These are phyloP conservation scores for Brachymystax lenok DNA, from an alignment of 2,797 vertebrate species.

Conservation along the genomic window DNA sequence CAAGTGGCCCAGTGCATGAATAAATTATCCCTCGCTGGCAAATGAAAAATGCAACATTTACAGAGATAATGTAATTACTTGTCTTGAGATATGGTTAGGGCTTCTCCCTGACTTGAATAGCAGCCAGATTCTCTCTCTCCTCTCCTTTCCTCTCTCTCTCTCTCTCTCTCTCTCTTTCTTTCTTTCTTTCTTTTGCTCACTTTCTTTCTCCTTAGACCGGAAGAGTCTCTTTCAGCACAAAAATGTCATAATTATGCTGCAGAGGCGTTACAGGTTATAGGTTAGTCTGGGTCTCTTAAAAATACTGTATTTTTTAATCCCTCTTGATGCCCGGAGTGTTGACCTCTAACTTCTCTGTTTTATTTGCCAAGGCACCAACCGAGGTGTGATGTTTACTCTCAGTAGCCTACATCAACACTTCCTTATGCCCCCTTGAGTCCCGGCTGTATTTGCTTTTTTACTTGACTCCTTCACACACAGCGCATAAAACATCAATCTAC, in stretches of 20 bases:
- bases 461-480: background rate
- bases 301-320: background rate
- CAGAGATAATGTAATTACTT: constrained; percentile 59
- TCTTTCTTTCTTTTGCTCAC: background rate
- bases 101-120: constrained; percentile 35
- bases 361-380: background rate
- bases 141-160: background rate
- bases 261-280: background rate
- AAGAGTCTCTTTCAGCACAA: background rate
- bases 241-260: background rate
- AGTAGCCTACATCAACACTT: background rate
- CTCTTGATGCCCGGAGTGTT: background rate
- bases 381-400: background rate
- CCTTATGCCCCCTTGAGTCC: background rate
- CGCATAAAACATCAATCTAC: too few species aligned
- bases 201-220: constrained; percentile 19
- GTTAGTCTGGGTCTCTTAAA: background rate
- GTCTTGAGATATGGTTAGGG: constrained; percentile 34
- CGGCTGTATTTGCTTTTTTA: background rate
- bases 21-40: constrained; percentile 49
- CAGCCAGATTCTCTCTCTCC: constrained; percentile 11
- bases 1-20: constrained; percentile 40
- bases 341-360: background rate
- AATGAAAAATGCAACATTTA: constrained; percentile 58
- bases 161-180: constrained; percentile 8